Conservation (phyloP, 2,888 invertebrate species). For the Plemyria rubiginata region DNA sequence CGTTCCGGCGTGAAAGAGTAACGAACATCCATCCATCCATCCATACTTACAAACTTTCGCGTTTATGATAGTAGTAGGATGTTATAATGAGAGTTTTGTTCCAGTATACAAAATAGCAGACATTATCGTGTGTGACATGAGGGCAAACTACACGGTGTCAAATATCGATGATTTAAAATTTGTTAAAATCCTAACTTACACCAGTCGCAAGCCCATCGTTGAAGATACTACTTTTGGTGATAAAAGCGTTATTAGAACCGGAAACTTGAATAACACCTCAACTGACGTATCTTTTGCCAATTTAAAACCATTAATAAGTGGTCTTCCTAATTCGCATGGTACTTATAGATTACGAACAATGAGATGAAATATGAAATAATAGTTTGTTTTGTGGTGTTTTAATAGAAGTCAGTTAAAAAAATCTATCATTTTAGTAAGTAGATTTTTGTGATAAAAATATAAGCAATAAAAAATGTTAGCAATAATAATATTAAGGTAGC, state of each 20-base stretch:
- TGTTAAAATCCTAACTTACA: not conserved
- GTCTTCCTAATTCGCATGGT: not conserved
- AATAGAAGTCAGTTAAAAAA: not conserved
- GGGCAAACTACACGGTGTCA: constrained; percentile 1
- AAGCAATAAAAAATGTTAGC: too few relatives aligned
- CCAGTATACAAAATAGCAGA: constrained; percentile 20
- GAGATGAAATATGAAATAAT: not conserved
- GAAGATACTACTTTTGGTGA: not conserved
- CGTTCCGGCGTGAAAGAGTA: too few relatives aligned
- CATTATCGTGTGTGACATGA: constrained; percentile 11
- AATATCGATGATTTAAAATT: constrained; percentile 16
- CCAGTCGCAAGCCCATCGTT: not conserved
- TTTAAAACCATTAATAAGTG: too few relatives aligned
- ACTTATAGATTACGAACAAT: not conserved
- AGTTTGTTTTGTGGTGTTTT: not conserved
- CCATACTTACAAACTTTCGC: too few relatives aligned
- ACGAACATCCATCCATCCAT: too few relatives aligned
- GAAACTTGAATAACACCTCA: not conserved
- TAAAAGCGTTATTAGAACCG: too few relatives aligned
- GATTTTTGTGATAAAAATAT: too few relatives aligned
- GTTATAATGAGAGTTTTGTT: constrained; percentile 4
- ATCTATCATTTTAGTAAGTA: too few relatives aligned
- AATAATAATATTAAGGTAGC: too few relatives aligned
- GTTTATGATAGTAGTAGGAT: too few relatives aligned
- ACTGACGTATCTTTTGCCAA: not conserved